A percentile compares a stretch with the other conserved stretches of the same genome.
Evolutionary conservation across 2,113 vertebrate species (phyloP).

Genomic region (Rostratula benghalensis): DNA sequence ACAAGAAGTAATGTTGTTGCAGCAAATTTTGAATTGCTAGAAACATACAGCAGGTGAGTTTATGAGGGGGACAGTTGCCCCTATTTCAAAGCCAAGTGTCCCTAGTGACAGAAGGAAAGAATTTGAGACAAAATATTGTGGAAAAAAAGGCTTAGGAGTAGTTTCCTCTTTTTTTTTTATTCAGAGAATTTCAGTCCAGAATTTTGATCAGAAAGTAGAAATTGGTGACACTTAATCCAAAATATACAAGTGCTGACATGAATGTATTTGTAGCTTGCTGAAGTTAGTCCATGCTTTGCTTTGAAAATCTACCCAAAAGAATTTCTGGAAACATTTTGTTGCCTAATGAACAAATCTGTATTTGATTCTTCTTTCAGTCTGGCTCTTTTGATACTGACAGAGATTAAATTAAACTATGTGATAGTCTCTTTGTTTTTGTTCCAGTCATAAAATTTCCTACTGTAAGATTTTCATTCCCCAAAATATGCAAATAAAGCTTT

Average conservation of each 20-base stretch:
- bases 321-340: not conserved
- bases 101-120: not conserved
- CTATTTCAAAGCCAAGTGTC: not conserved
- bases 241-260: accelerated
- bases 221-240: not conserved
- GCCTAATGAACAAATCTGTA: not conserved
- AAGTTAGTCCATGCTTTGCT: not conserved
- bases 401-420: not conserved
- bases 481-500: not conserved
- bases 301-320: conserved; percentile 3
- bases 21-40: not conserved
- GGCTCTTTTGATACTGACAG: not conserved
- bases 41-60: not conserved
- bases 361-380: conserved; percentile 12
- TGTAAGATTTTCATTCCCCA: not conserved
- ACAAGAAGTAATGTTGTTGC: not conserved
- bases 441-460: not conserved
- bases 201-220: not conserved
- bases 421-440: conserved; percentile 22
- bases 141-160: not conserved
- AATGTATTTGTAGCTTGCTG: not conserved
- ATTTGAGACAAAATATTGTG: not conserved
- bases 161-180: not conserved
- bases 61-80: not conserved
- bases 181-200: not conserved